Evolutionary conservation across 53 echinoderm and acorn worm species (phyloP), one percentile per base, ranked within the genome.

Genomic region (Luidia sarsii): DNA sequence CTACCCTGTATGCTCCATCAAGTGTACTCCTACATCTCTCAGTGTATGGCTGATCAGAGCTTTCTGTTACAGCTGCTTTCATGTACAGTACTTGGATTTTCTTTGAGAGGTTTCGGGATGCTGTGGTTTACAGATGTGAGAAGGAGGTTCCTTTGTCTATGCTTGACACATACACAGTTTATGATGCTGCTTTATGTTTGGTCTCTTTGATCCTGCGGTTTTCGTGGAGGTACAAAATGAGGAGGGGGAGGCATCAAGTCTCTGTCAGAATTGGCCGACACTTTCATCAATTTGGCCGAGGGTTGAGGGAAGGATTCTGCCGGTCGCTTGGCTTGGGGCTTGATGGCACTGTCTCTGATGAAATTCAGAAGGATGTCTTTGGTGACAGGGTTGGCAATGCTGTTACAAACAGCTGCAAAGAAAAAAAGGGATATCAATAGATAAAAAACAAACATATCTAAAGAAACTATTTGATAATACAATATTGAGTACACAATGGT

Each of bases 301-400:
- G 48, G 36, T 70, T 23, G 29, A 39, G 2, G 24, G 64, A 36
- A 37, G 13, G 14, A 29, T 22, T 57, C 82, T 18, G 60, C 33
- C 33, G 35, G 71, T 15, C 29, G 53, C 27, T 25, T 60, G 3
- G 34, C 38, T 4, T n/a, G 41, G 30, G 94, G 94, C 61, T 91
- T 94, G 73, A 86, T 51, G 38, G 94, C 94, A 37, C 86, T 64
- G 7, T 95, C 82, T n/a, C 89, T 86, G 18, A 92, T 89, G 70
- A 81, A 95, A 32, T 87, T 43, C 48, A 95, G 82, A n/a, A 95
- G 87, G 46, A 79, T 67, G 1, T 92, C 89, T 55, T 95, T 89
- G 25, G 89, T 95, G 34, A 95, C 92, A 27, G 95, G 95, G 34
- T 95, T 67, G 27, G 73, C 65, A 36, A 95, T 95, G 60, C 91